A percentile compares a stretch with the other conserved stretches of the same genome.
Evolutionary conservation across 2,797 vertebrate genomes (phyloP).

Genomic region (Gymnoscopelus microlampas): DNA sequence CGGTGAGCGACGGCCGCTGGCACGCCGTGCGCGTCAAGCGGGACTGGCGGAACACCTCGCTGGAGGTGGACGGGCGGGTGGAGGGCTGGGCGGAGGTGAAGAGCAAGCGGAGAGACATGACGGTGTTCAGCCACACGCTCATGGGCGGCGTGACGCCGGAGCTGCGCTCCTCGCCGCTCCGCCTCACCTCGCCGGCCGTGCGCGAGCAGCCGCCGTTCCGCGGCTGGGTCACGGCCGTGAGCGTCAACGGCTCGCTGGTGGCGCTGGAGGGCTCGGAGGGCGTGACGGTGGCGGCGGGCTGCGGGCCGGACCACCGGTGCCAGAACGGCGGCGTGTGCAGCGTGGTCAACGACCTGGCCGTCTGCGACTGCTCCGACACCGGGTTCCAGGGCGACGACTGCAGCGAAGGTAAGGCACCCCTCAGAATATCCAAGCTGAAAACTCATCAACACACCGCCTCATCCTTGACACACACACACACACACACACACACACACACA

Average conservation of each 20-base stretch:
- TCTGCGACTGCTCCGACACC: slow-evolving; percentile 96
- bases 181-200: slow-evolving; percentile 90
- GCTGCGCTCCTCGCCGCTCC: slow-evolving; percentile 88
- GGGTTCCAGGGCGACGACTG: slow-evolving; percentile 98
- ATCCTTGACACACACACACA: slow-evolving; percentile 48
- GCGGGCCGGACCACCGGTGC: slow-evolving; percentile 88
- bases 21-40: slow-evolving; percentile 90
- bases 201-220: slow-evolving; percentile 90
- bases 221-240: slow-evolving; percentile 93
- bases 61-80: slow-evolving; percentile 90
- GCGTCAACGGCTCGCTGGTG: slow-evolving; percentile 87
- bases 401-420: slow-evolving; percentile 95
- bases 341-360: slow-evolving; percentile 91
- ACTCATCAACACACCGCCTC: slow-evolving; percentile 50
- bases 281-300: slow-evolving; percentile 84
- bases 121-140: slow-evolving; percentile 95
- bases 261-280: slow-evolving; percentile 88
- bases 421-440: no score
- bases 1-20: slow-evolving; percentile 93
- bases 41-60: slow-evolving; percentile 96
- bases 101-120: slow-evolving; percentile 97
- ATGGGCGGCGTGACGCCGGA: slow-evolving; percentile 93
- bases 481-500: slow-evolving; percentile 19
- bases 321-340: slow-evolving; percentile 97
- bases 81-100: slow-evolving; percentile 96